Base-by-base conservation (phyloP, 2,888 invertebrate genomes). In the Caprella mutica region DNA sequence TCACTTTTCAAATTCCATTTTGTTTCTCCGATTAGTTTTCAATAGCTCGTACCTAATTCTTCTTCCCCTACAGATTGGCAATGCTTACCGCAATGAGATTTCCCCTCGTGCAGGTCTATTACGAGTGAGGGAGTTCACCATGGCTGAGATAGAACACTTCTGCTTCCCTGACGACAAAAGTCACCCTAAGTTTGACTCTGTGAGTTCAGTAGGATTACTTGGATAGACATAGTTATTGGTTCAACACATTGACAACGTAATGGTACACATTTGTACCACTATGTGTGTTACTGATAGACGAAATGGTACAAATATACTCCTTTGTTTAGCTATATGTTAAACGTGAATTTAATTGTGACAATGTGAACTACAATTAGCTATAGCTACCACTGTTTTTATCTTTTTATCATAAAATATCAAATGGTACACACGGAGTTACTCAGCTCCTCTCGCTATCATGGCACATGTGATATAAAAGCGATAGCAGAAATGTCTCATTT, bases 91-190 rank as follows among this genome's bases (percentile, higher is more conserved):
- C 67, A 99, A 99, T 77, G 98, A 99, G 78, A 99, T 99, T 69
- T 98, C 98, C 0, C 98, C 98, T 1, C 79, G 98, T 61, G 92
- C 94, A 65, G 97, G 97, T 1, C 77, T 97, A 9, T 84, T 97
- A 43, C 79, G 97, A 69, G 94, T 97, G 1, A 72, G 78, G 69
- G 98, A 99, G 73, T 99, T 99, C 71, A 97, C 96, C 0, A 97
- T 99, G 97, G 96, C 94, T 61, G 98, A 99, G 77, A 98, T 99
- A 68, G 98, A 99, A 74, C 96, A 99, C 75, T 99, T 99, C 73
- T 94, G 96, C 73, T 96, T 98, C 75, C 91, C 94, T 0, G 73
- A 69, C 1, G 79, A 85, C 68, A 96, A 97, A 71, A 79, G 79
- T 62, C 93, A 96, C 74, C 83, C 86, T 0, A 97, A 96, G 74